Conservation (phyloP, 2,113 vertebrate genomes). For the Sinocyclocheilus anshuiensis region DNA sequence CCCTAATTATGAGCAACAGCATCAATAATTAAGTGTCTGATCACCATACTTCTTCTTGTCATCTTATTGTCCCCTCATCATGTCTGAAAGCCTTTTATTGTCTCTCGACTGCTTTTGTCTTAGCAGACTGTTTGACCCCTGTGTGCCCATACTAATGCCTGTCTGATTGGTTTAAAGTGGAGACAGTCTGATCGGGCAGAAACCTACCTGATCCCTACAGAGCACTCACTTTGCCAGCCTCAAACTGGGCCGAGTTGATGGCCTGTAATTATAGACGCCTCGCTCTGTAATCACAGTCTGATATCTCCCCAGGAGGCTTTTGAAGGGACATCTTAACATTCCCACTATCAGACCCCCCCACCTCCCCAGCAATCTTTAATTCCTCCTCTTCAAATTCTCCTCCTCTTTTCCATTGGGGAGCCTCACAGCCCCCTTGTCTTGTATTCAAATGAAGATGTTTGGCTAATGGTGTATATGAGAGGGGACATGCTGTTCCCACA, state of each 20-base stretch:
- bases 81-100: not conserved
- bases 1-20: not conserved
- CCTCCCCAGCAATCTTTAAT: not conserved
- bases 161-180: constrained; percentile 40
- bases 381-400: not conserved
- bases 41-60: not conserved
- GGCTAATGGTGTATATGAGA: constrained; percentile 63
- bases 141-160: not conserved
- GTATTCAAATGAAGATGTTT: constrained; percentile 58
- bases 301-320: constrained; percentile 11
- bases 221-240: not conserved
- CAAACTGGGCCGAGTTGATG: not conserved
- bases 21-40: constrained; percentile 8
- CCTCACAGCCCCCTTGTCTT: not conserved
- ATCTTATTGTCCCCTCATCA: not conserved
- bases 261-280: constrained; percentile 35
- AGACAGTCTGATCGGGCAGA: constrained; percentile 10
- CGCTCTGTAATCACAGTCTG: constrained; percentile 9
- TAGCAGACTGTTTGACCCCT: constrained; percentile 23
- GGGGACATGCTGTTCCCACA: constrained; percentile 67
- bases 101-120: constrained; percentile 12
- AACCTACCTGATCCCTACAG: constrained; percentile 37
- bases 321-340: constrained; percentile 35
- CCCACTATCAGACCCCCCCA: constrained; percentile 41
- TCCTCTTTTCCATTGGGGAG: not conserved